phyloP scores from a whole-genome alignment of 2,888 invertebrate genomes.

The Dasysyrphus albostriatus region DNA sequence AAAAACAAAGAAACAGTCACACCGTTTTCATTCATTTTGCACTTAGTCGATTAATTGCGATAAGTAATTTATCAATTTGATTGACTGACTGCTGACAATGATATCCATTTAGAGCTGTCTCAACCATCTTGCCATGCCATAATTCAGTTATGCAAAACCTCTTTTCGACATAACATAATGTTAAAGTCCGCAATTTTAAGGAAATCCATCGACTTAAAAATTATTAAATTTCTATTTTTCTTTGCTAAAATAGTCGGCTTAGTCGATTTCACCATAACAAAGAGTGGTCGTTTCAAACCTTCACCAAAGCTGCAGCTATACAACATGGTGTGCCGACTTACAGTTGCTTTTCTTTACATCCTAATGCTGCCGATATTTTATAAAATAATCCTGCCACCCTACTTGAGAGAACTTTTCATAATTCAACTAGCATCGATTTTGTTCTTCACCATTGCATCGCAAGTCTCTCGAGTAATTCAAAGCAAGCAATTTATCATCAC shows the following conservation, averaged over 20 bases:
- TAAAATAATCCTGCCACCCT: neutral
- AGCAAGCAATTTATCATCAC: neutral
- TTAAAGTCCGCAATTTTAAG: too few species aligned
- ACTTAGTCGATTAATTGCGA: neutral
- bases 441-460: neutral
- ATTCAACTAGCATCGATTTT: neutral
- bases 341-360: neutral
- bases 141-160: neutral
- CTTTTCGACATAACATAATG: neutral
- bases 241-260: neutral
- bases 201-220: neutral
- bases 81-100: neutral
- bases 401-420: neutral
- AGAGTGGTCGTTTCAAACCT: neutral
- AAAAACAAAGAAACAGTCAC: too few species aligned
- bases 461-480: neutral
- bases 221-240: neutral
- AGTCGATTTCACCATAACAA: neutral
- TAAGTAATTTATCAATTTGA: neutral
- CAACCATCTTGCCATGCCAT: too few species aligned
- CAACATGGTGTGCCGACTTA: neutral
- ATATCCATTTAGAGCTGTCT: slow-evolving; percentile 3
- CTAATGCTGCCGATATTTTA: neutral
- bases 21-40: too few species aligned
- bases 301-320: neutral